Conservation (phyloP, 2,113 vertebrate species). For the Edolisoma coerulescens region DNA sequence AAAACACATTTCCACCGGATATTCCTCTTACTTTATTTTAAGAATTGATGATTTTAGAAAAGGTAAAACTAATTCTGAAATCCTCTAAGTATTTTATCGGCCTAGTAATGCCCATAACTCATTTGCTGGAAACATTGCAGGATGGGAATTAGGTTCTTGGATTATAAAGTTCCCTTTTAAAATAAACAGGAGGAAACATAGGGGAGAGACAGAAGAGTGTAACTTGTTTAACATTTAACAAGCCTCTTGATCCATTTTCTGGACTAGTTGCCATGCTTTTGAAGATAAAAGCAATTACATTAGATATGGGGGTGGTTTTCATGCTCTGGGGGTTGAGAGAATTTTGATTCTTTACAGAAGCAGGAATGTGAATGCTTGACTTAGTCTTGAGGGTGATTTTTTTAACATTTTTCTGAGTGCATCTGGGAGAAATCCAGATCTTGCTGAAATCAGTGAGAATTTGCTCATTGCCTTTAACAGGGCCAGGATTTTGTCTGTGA, state of each 20-base stretch:
- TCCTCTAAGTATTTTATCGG: conserved; percentile 61
- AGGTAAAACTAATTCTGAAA: conserved; percentile 50
- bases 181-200: conserved; percentile 65
- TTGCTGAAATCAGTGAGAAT: conserved; percentile 15
- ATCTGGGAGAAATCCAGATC: not conserved
- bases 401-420: not conserved
- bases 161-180: conserved; percentile 57
- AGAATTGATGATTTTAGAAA: conserved; percentile 44
- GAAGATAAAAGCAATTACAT: conserved; percentile 26
- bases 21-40: conserved; percentile 45
- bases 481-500: conserved; percentile 14
- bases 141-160: conserved; percentile 58
- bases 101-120: conserved; percentile 36
- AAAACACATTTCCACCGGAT: conserved; percentile 34
- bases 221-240: conserved; percentile 62
- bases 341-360: conserved; percentile 6
- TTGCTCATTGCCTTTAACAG: not conserved
- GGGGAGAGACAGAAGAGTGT: not conserved
- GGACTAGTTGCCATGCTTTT: conserved; percentile 27
- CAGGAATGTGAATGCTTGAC: not conserved
- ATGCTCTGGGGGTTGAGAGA: not conserved
- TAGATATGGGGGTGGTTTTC: not conserved
- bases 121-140: conserved; percentile 45
- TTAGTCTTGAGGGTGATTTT: not conserved
- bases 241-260: conserved; percentile 39